These are phyloP conservation scores for Punctoribates punctum DNA, from an alignment of 2,888 invertebrate genomes.

Conservation along the genomic window DNA sequence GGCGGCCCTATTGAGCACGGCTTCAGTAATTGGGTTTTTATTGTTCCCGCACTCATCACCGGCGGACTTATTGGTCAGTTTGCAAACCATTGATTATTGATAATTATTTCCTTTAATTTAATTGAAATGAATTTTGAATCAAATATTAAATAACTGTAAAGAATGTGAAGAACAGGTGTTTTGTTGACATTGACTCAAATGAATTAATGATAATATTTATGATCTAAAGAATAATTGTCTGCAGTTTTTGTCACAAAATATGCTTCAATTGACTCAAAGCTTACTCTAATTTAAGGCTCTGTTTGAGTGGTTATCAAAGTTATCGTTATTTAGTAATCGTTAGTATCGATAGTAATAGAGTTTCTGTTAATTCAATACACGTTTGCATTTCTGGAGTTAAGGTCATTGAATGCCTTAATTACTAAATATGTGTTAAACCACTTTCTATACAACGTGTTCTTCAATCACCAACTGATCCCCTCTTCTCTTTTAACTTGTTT, in stretches of 20 bases:
- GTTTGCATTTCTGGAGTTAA: constrained; percentile 25
- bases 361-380: constrained; percentile 25
- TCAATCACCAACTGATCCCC: not conserved
- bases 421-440: not conserved
- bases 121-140: too few species aligned
- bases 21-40: constrained; percentile 81
- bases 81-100: too few species aligned
- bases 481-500: not conserved
- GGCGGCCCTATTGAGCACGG: constrained; percentile 79
- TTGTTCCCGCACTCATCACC: constrained; percentile 76
- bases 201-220: not conserved
- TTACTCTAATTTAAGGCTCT: too few species aligned
- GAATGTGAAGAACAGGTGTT: too few species aligned
- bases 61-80: constrained; percentile 68
- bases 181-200: too few species aligned
- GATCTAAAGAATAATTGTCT: not conserved
- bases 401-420: constrained; percentile 28
- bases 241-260: not conserved
- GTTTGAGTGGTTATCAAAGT: not conserved
- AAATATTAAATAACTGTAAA: too few species aligned
- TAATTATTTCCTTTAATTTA: too few species aligned
- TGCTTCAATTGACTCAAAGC: not conserved
- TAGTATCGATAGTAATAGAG: constrained; percentile 6
- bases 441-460: constrained; percentile 27
- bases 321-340: not conserved